Conservation (phyloP, 2,797 vertebrate genomes). For the Cyprinodon diabolis region DNA sequence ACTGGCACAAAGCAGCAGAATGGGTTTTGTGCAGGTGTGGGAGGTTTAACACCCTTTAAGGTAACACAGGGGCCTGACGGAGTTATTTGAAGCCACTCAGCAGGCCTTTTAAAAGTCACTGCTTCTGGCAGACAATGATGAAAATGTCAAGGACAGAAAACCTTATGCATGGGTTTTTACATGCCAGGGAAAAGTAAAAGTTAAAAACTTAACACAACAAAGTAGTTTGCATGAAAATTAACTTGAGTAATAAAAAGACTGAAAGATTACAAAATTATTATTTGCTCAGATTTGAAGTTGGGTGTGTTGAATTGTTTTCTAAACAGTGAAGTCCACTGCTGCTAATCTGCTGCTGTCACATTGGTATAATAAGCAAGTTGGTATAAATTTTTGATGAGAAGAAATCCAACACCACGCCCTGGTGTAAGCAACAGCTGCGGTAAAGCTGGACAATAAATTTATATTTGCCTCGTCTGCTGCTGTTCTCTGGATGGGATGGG, state of each 20-base stretch:
- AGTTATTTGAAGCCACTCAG: slow-evolving; percentile 48
- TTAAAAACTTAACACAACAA: slow-evolving; percentile 10
- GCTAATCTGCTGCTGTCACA: slow-evolving; percentile 42
- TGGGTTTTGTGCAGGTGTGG: slow-evolving; percentile 37
- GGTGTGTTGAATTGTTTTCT: slow-evolving; percentile 22
- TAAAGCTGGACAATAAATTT: slow-evolving; percentile 4
- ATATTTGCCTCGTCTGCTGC: slow-evolving; percentile 17
- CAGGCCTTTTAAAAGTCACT: slow-evolving; percentile 34
- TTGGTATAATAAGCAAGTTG: slow-evolving; percentile 48
- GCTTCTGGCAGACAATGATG: slow-evolving; percentile 12
- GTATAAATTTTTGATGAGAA: slow-evolving; percentile 61
- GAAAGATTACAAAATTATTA: no score
- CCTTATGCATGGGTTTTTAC: slow-evolving; percentile 22
- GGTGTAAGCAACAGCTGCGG: slow-evolving; percentile 38
- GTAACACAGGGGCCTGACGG: slow-evolving; percentile 21
- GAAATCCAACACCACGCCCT: slow-evolving; percentile 36
- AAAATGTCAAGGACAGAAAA: slow-evolving; percentile 35
- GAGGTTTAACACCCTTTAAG: slow-evolving; percentile 33
- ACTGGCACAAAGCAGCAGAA: slow-evolving; percentile 23
- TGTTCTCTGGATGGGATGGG: slow-evolving; percentile 24
- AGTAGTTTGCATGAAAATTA: slow-evolving; percentile 5
- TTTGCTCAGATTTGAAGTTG: background rate
- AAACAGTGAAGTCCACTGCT: slow-evolving; percentile 33
- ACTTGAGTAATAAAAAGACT: slow-evolving; percentile 2
- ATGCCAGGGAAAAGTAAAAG: background rate